Evolutionary conservation across 2,888 invertebrate genomes (phyloP).

Genomic region (Amphimallon solstitiale): DNA sequence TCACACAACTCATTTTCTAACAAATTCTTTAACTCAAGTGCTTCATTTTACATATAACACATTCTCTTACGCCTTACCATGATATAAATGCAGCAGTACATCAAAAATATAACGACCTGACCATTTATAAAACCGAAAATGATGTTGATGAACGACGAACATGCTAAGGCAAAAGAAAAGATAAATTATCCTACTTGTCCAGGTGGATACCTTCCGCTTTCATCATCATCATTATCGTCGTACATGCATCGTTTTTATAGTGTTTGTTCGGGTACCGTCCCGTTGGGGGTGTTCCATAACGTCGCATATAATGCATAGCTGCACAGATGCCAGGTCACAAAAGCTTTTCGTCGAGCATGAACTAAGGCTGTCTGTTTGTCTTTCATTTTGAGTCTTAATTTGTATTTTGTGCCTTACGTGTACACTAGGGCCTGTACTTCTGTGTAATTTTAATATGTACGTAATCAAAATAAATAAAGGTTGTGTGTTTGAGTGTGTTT

Average conservation of each 20-base stretch:
- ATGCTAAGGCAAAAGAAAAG: constrained; percentile 10
- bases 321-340: background rate
- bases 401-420: background rate
- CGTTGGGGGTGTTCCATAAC: background rate
- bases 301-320: constrained; percentile 3
- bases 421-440: no score
- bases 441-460: constrained; percentile 12
- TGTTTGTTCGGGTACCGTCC: background rate
- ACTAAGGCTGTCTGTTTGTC: constrained; percentile 4
- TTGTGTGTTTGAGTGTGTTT: no score
- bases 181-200: constrained; percentile 38
- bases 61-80: background rate
- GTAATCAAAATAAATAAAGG: constrained; percentile 16
- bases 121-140: constrained; percentile 21
- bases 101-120: constrained; percentile 3
- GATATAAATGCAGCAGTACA: background rate
- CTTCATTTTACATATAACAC: background rate
- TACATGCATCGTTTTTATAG: constrained; percentile 8
- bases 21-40: background rate
- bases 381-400: constrained; percentile 11
- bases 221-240: constrained; percentile 1
- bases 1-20: no score
- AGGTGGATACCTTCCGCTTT: constrained; percentile 31
- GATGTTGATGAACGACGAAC: constrained; percentile 22
- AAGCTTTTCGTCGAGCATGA: background rate